Conservation (phyloP, 2,113 vertebrate genomes). For the Nicator chloris region DNA sequence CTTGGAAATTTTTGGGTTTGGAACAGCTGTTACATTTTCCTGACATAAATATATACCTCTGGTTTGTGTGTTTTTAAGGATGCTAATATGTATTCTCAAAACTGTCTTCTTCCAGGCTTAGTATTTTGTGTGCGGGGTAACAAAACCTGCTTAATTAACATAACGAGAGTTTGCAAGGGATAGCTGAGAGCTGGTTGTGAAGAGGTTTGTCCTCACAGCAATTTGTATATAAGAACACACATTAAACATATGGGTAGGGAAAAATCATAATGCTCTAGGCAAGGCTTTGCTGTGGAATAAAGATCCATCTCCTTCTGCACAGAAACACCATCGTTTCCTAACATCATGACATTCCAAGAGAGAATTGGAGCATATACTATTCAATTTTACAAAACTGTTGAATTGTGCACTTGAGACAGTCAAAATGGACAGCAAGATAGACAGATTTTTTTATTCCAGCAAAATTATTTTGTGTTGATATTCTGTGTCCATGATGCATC, state of each 20-base stretch:
- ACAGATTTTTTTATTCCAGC: constrained; percentile 32
- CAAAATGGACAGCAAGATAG: constrained; percentile 49
- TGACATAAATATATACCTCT: background rate
- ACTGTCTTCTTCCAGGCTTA: background rate
- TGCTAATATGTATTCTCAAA: background rate
- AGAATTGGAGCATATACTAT: constrained; percentile 56
- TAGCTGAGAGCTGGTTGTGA: background rate
- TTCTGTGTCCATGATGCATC: background rate
- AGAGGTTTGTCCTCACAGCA: background rate
- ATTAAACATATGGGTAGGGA: constrained; percentile 26
- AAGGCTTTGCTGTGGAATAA: constrained; percentile 8
- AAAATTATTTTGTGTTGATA: constrained; percentile 27
- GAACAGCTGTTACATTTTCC: background rate
- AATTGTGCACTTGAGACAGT: constrained; percentile 48
- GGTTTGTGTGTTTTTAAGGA: background rate
- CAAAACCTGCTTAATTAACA: background rate
- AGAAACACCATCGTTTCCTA: constrained; percentile 27
- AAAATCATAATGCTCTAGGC: constrained; percentile 15
- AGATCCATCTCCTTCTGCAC: constrained; percentile 39
- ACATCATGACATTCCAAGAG: constrained; percentile 37
- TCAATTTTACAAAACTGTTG: constrained; percentile 61
- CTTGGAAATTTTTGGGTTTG: background rate
- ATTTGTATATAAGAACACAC: background rate
- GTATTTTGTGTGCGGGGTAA: background rate
- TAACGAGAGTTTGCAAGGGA: background rate